Evolutionary conservation across 35 echinoderm and acorn worm species (phyloP), one percentile per base, ranked within the genome.

Genomic region (Amphiura filiformis): DNA sequence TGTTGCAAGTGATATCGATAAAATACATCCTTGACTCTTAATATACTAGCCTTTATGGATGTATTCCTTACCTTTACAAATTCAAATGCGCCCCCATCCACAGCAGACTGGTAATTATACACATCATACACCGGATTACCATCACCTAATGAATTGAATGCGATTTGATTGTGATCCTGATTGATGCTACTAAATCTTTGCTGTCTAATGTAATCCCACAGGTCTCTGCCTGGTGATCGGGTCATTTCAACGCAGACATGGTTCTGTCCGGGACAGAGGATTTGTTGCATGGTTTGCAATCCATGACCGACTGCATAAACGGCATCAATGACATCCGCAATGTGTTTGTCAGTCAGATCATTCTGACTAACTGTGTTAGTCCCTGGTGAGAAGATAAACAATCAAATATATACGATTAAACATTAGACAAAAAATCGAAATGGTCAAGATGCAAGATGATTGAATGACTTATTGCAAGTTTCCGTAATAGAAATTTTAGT

Each of bases 251-350:
- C 33, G 42, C 95, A 98, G 75, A 98, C 70, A 22, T 78, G 76
- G 9, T 0, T 20, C 22, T 78, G n/a, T 12, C 28, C 36, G 3
- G 84, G 79, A 39, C 95, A 98, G 32, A 57, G 37, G n/a, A 56
- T 23, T 13, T 47, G 11, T 23, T 94, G 92, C 26, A 98, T n/a
- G 14, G 31, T 75, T 13, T 93, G 31, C 9, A 98, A 81, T 14
- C 82, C 89, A 13, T 56, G 31, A 0, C 92, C 95, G 18, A 98
- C 76, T 7, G 89, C 82, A 70, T 93, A 91, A 20, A 93, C 86
- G 2, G 89, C 89, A 52, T 98, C 95, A 11, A 98, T 88, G 22
- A 94, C 92, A 76, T 94, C 85, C 34, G 89, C 92, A 13, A 87
- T 52, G 39, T 37, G 65, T 49, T 36, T 49, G 78, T 93, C 90